Conservation (phyloP, 2,888 invertebrate genomes). For the Acronicta leporina region DNA sequence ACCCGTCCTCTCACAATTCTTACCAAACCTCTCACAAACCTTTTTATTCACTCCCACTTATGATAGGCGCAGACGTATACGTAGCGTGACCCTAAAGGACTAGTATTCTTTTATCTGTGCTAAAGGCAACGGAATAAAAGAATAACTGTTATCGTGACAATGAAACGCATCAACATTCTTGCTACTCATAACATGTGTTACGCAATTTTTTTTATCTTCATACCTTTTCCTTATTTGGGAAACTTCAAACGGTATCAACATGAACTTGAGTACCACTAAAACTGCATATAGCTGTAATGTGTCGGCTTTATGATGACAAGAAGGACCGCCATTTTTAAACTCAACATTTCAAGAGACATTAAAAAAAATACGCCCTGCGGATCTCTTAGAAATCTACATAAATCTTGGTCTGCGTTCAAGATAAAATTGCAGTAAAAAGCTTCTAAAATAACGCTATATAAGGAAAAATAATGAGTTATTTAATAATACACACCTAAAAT, state of each 20-base stretch:
- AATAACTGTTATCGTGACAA: constrained; percentile 29
- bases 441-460: constrained; percentile 11
- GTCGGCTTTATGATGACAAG: constrained; percentile 19
- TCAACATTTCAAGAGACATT: constrained; percentile 38
- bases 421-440: constrained; percentile 7
- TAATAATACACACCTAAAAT: constrained; percentile 10
- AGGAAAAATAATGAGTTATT: constrained; percentile 15
- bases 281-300: constrained; percentile 21
- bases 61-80: too few species aligned
- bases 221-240: constrained; percentile 35
- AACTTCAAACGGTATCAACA: constrained; percentile 22
- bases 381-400: constrained; percentile 26
- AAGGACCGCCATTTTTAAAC: constrained; percentile 12
- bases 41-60: too few species aligned
- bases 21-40: too few species aligned
- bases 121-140: constrained; percentile 19
- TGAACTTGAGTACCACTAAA: constrained; percentile 22
- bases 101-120: too few species aligned
- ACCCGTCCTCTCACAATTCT: too few species aligned
- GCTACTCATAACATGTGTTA: constrained; percentile 16
- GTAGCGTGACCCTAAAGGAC: too few species aligned
- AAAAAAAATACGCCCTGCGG: constrained; percentile 25
- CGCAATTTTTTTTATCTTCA: constrained; percentile 9
- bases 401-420: constrained; percentile 12
- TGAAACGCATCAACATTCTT: constrained; percentile 28